phyloP scores from a whole-genome alignment of 2,113 vertebrate genomes.

The Eurypyga helias region DNA sequence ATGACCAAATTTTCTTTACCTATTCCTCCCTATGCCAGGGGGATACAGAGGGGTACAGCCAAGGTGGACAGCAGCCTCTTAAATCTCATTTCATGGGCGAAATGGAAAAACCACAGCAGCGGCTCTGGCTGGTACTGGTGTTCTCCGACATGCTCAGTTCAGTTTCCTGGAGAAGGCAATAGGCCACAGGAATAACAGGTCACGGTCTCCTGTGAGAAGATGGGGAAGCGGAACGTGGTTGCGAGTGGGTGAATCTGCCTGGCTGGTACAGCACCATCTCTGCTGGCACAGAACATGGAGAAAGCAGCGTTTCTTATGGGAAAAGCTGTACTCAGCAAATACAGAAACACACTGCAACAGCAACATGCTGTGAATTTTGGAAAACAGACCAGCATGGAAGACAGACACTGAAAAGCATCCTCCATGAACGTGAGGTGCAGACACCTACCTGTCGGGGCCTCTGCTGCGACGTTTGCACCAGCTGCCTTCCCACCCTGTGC shows the following conservation, averaged over 20 bases:
- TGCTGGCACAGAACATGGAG: conserved; percentile 60
- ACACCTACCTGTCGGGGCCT: not conserved
- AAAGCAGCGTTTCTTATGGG: conserved; percentile 75
- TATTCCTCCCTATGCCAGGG: not conserved
- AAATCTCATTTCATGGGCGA: not conserved
- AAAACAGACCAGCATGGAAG: not conserved
- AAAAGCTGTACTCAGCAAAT: conserved; percentile 32
- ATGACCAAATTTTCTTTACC: not conserved
- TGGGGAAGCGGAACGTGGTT: not conserved
- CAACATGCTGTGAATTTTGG: not conserved
- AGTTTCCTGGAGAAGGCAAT: not conserved
- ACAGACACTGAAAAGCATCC: rapidly evolving
- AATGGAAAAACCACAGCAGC: not conserved
- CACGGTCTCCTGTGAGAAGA: not conserved
- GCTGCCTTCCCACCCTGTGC: not conserved
- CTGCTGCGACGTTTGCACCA: not conserved
- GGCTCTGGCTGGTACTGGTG: not conserved
- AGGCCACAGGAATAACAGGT: not conserved
- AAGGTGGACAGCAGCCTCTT: not conserved
- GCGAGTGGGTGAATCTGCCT: not conserved
- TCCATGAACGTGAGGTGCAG: not conserved
- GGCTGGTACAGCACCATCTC: not conserved
- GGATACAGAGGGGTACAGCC: not conserved
- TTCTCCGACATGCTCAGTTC: not conserved
- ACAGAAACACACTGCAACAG: rapidly evolving